Evolutionary conservation across 2,888 invertebrate species (phyloP), one percentile per base, ranked within the genome.

Genomic region (Agapostemon virescens): DNA sequence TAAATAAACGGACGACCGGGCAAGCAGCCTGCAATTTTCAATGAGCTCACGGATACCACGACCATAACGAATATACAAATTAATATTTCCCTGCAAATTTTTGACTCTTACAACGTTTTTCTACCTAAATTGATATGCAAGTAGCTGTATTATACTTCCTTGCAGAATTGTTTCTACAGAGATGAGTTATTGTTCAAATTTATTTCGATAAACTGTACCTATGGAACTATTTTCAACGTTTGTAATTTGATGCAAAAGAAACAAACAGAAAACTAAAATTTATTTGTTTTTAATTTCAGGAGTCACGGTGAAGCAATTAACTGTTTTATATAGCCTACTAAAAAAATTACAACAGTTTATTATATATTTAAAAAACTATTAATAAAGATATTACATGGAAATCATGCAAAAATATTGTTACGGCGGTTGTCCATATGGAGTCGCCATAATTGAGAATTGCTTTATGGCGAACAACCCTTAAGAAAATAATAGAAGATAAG

Each of bases 1-100:
- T 68, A 63, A 61, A 77, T 77, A 71, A 61, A 66, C n/a, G 23
- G 23, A 33, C 23, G 17, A 30, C 20, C 4, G 38, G 26, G 55
- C 26, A 55, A 55, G 26, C 55, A 38, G 49, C n/a, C 33, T 64
- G 55, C 26, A 26, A 67, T 66, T 73, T 66, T 30, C 55, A 40
- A 73, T 17, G 40, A 17, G 30, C 15, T n/a, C n/a, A 5, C n/a
- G 2, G 38, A 36, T 38, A 7, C 15, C 30, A 2, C 15, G 7
- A 7, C 13, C 1, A 17, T 3, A 4, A 33, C 30, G 17, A 49
- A 45, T 26, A 30, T 13, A 33, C 17, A 36, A 69, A 74, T 58
- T 45, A 36, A 69, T 61, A n/a, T 13, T 30, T 17, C 20, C 4
- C 36, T 1, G 36, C 9, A 40, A 42, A 30, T 42, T n/a, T n/a